These are phyloP conservation scores for Dendroctonus ponderosae DNA, from an alignment of 1,140 invertebrate genomes.

Conservation along the genomic window DNA sequence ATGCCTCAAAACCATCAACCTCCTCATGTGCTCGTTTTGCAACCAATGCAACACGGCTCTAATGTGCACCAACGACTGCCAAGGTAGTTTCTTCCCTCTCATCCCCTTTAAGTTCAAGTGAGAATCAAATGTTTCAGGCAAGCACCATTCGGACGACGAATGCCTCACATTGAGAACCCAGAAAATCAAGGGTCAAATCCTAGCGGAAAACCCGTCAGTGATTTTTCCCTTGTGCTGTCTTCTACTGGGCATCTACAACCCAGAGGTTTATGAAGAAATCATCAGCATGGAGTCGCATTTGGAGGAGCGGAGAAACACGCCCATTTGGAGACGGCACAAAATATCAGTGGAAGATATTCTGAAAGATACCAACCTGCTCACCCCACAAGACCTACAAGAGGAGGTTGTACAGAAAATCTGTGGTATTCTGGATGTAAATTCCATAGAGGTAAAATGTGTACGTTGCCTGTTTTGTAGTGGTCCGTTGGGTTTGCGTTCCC, in stretches of 20 bases:
- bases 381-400: conserved; percentile 57
- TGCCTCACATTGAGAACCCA: conserved; percentile 59
- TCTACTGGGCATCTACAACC: conserved; percentile 60
- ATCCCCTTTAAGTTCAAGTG: neutral
- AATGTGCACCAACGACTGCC: conserved; percentile 61
- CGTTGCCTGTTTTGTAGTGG: conserved; percentile 39
- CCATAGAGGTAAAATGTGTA: conserved; percentile 59
- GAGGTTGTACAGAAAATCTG: conserved; percentile 63
- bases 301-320: conserved; percentile 58
- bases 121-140: conserved; percentile 47
- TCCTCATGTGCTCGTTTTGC: conserved; percentile 25
- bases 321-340: conserved; percentile 61
- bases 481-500: conserved; percentile 24
- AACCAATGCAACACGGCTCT: conserved; percentile 25
- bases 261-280: conserved; percentile 62
- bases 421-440: conserved; percentile 67
- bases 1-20: conserved; percentile 20
- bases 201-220: conserved; percentile 44
- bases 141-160: conserved; percentile 51
- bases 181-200: conserved; percentile 56
- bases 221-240: conserved; percentile 65
- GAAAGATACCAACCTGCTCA: conserved; percentile 50
- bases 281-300: conserved; percentile 68
- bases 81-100: conserved; percentile 42
- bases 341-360: conserved; percentile 22